A percentile compares a stretch with the other conserved stretches of the same genome.
Conservation (phyloP, 2,888 invertebrate genomes). For the Pterostichus niger region DNA sequence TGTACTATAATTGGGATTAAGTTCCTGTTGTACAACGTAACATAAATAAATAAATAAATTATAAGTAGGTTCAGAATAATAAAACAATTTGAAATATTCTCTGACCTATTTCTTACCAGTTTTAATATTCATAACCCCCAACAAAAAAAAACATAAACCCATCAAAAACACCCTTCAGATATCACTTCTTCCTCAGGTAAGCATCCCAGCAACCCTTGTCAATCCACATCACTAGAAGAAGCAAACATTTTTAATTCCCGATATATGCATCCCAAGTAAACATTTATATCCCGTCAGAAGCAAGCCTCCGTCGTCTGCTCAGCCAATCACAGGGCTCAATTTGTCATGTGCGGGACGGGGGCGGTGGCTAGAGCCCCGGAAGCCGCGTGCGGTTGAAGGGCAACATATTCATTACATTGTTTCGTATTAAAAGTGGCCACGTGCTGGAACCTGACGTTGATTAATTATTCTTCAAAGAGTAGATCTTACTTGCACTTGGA, state of each 20-base stretch:
- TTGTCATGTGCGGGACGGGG: conserved; percentile 28
- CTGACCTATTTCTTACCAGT: not conserved
- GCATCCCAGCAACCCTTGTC: conserved; percentile 9
- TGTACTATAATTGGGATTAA: too few relatives aligned
- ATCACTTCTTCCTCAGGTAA: conserved; percentile 1
- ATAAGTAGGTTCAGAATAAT: not conserved
- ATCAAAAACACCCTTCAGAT: conserved; percentile 2
- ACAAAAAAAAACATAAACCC: not conserved
- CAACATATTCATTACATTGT: conserved; percentile 62
- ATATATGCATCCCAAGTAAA: conserved; percentile 8
- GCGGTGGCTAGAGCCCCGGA: not conserved
- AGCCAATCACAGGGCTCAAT: conserved; percentile 35
- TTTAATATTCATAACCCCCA: conserved; percentile 12
- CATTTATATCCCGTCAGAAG: conserved; percentile 40
- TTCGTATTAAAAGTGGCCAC: conserved; percentile 56
- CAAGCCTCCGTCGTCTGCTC: conserved; percentile 3
- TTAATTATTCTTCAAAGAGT: conserved; percentile 51
- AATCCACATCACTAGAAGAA: conserved; percentile 8
- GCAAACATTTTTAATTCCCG: conserved; percentile 6
- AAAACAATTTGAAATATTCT: not conserved
- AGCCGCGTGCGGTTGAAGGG: conserved; percentile 39
- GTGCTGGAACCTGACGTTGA: conserved; percentile 34
- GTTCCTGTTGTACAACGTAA: too few relatives aligned
- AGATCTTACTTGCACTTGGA: conserved; percentile 37
- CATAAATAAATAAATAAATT: too few relatives aligned